These are phyloP conservation scores for Meiosimyza decipiens DNA, from an alignment of 2,888 invertebrate genomes.

Conservation along the genomic window DNA sequence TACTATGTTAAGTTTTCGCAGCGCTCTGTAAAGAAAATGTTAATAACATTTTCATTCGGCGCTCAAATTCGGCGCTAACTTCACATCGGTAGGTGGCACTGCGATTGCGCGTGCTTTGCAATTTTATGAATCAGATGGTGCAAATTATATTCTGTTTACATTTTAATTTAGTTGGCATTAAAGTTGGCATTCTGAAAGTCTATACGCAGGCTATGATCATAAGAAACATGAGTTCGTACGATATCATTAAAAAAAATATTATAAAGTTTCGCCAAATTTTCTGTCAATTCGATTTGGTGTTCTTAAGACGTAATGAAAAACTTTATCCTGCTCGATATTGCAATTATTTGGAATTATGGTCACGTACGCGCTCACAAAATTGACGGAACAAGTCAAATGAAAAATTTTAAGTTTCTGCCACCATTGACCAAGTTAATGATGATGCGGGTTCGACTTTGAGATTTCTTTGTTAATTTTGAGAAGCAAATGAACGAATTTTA, in stretches of 20 bases:
- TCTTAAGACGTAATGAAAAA: constrained; percentile 25
- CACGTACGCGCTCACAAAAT: constrained; percentile 24
- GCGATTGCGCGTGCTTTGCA: constrained; percentile 34
- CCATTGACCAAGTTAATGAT: constrained; percentile 9
- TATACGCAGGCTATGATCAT: background rate
- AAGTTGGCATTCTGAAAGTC: background rate
- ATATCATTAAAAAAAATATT: constrained; percentile 9
- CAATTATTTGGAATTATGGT: constrained; percentile 23
- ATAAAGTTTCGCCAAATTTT: background rate
- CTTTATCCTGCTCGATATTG: constrained; percentile 1
- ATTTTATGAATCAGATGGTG: constrained; percentile 28
- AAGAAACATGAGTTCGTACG: no score
- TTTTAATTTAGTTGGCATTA: background rate
- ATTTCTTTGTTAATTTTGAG: no score
- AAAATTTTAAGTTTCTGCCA: constrained; percentile 11
- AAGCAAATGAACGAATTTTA: no score
- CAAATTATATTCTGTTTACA: background rate
- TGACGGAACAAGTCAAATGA: constrained; percentile 4
- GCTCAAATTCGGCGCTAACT: no score
- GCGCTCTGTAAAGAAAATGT: no score
- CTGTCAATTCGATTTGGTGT: constrained; percentile 1
- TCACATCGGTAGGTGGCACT: background rate
- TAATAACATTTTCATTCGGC: no score
- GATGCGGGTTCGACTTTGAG: background rate
- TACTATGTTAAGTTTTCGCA: no score